Conservation (phyloP, 2,888 invertebrate genomes). For the Phrixothrix hirtus region DNA sequence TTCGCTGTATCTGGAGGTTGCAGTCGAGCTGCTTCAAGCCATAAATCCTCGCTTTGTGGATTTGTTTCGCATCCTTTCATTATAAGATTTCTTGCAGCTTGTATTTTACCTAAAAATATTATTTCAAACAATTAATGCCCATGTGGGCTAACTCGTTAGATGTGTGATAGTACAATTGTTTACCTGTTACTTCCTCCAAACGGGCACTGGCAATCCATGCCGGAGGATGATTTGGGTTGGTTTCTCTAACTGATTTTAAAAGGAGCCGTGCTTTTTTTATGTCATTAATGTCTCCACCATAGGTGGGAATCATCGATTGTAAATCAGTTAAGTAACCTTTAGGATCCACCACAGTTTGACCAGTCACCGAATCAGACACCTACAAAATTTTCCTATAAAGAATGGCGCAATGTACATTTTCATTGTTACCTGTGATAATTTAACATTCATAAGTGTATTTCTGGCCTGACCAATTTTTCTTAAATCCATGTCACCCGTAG, state of each 20-base stretch:
- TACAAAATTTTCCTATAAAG: constrained; percentile 59
- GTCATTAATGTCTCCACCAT: constrained; percentile 97
- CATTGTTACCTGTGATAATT: constrained; percentile 77
- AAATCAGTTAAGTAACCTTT: constrained; percentile 99
- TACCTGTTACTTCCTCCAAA: constrained; percentile 96
- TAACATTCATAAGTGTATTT: constrained; percentile 98
- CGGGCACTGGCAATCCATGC: constrained; percentile 99
- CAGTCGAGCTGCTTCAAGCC: constrained; percentile 95
- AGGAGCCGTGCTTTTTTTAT: constrained; percentile 95
- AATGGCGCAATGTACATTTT: background rate
- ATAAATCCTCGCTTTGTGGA: constrained; percentile 94
- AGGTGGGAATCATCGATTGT: constrained; percentile 98
- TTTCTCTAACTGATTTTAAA: constrained; percentile 93
- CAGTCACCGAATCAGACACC: constrained; percentile 94
- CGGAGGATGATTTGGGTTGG: constrained; percentile 98
- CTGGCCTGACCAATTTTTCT: constrained; percentile 98
- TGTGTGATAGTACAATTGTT: too few relatives aligned
- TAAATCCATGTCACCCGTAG: constrained; percentile 91
- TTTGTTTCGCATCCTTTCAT: constrained; percentile 99
- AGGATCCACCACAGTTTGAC: constrained; percentile 99
- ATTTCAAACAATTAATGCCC: background rate
- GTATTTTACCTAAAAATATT: constrained; percentile 69
- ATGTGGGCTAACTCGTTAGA: background rate
- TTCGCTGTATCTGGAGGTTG: constrained; percentile 94
- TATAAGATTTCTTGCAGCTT: constrained; percentile 94